Percentiles rank a stretch among this genome's conserved stretches.
Conservation (phyloP, 2,888 invertebrate species). For the Cremastinae sp. region DNA sequence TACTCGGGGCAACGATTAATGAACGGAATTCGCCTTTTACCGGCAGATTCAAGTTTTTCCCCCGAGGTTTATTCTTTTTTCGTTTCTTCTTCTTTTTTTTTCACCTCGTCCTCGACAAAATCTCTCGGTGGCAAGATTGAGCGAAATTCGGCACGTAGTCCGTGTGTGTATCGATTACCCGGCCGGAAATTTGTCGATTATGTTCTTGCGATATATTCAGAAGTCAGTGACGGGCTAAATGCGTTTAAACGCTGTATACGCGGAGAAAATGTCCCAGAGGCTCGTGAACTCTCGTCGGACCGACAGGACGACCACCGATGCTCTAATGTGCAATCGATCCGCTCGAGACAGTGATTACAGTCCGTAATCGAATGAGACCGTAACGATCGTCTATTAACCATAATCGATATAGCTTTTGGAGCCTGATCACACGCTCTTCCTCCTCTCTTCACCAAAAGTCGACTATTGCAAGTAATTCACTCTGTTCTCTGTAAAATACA, state of each 20-base stretch:
- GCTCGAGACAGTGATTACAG: slow-evolving; percentile 73
- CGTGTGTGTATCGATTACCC: slow-evolving; percentile 9
- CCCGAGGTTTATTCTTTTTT: slow-evolving; percentile 8
- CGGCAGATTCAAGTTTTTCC: neutral
- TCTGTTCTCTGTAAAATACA: neutral
- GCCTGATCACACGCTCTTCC: slow-evolving; percentile 25
- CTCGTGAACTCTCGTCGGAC: slow-evolving; percentile 25
- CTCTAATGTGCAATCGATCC: slow-evolving; percentile 72
- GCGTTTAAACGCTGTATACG: neutral
- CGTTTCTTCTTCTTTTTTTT: neutral
- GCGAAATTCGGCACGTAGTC: slow-evolving; percentile 20
- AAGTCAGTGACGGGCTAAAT: neutral
- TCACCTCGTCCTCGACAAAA: slow-evolving; percentile 2
- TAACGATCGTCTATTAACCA: slow-evolving; percentile 76
- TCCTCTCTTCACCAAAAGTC: no score
- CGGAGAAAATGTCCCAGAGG: slow-evolving; percentile 15
- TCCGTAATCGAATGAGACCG: slow-evolving; percentile 76
- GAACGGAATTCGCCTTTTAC: slow-evolving; percentile 21
- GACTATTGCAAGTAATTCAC: no score
- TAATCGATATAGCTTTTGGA: slow-evolving; percentile 72
- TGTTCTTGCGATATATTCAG: neutral
- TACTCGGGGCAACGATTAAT: slow-evolving; percentile 35
- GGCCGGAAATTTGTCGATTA: slow-evolving; percentile 47
- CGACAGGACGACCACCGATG: slow-evolving; percentile 18
- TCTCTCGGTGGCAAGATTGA: slow-evolving; percentile 29